Evolutionary conservation across 1,140 invertebrate species (phyloP), one percentile per base, ranked within the genome.

Genomic region (Wiebesia pumilae): DNA sequence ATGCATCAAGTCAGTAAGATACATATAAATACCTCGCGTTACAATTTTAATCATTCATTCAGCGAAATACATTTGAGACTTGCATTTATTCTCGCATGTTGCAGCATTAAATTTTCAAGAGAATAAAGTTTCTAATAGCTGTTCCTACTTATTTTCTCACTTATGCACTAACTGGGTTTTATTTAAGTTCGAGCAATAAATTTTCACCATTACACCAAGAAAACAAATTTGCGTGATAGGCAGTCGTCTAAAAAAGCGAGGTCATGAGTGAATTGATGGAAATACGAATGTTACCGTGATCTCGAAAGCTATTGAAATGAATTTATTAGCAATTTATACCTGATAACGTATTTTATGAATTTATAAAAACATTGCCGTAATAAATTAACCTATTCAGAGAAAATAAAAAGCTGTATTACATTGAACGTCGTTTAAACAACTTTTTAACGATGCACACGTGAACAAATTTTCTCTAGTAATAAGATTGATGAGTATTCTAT

Each of bases 21-120:
- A 65, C 73, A 58, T 21, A 78, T 86, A 82, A 86, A 82, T 86
- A 82, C 69, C 62, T 62, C 85, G 51, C 19, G 65, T 77, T 86
- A n/a, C 79, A 86, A 77, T 78, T 82, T 81, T 80, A 86, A 82
- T 86, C 77, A 69, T 71, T 83, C 85, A 83, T 83, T 86, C 81
- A 43, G 38, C 58, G 81, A 83, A 83, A 78, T 69, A 83, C 30
- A 79, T 40, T 78, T 30, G 80, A 78, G 38, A 1, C 84, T 73
- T 51, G 67, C 54, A 77, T 38, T 33, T 40, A 40, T 24, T 58
- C 27, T 85, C 16, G 27, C 78, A 24, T n/a, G 43, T 71, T 24
- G 33, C 10, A 67, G 83, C 10, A 40, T 38, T 51, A 27, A 80
- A 47, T 85, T 79, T 38, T 58, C 83, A 33, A 77, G 35, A 75